phyloP scores from a whole-genome alignment of 2,113 vertebrate species.

The Brachionichthys hirsutus region DNA sequence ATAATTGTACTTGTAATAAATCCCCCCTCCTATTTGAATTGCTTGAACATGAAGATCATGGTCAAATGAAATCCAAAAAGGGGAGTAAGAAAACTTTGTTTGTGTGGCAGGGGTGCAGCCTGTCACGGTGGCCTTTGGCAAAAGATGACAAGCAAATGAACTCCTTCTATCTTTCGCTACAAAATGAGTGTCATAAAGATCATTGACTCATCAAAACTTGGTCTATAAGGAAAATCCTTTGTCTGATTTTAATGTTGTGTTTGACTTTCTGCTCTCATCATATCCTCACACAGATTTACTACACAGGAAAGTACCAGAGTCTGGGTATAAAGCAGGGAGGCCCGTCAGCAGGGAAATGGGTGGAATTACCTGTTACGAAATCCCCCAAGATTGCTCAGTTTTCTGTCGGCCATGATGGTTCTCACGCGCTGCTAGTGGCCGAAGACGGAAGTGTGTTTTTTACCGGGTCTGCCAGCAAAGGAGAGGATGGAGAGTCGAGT shows the following conservation, averaged over 20 bases:
- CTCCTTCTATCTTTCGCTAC: not conserved
- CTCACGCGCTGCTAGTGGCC: conserved; percentile 93
- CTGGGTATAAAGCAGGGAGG: conserved; percentile 98
- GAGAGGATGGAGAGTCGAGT: conserved; percentile 98
- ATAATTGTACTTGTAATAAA: no score
- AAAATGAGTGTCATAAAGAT: not conserved
- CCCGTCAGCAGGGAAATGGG: conserved; percentile 96
- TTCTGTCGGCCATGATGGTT: conserved; percentile 98
- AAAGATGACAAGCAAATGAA: not conserved
- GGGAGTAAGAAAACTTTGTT: not conserved
- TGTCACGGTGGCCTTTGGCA: not conserved
- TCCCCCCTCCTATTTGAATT: no score
- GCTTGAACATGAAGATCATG: no score
- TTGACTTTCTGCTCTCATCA: not conserved
- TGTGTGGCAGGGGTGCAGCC: not conserved
- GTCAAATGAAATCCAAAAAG: no score
- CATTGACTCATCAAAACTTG: not conserved
- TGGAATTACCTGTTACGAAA: conserved; percentile 95
- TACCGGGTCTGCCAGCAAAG: conserved; percentile 96
- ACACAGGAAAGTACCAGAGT: conserved; percentile 98
- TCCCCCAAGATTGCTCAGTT: conserved; percentile 97
- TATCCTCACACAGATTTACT: conserved; percentile 85
- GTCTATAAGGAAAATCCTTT: not conserved
- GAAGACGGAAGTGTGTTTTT: conserved; percentile 99
- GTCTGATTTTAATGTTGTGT: not conserved